These are phyloP conservation scores for Mimachlamys varia DNA, from an alignment of 2,888 invertebrate genomes.

Conservation along the genomic window DNA sequence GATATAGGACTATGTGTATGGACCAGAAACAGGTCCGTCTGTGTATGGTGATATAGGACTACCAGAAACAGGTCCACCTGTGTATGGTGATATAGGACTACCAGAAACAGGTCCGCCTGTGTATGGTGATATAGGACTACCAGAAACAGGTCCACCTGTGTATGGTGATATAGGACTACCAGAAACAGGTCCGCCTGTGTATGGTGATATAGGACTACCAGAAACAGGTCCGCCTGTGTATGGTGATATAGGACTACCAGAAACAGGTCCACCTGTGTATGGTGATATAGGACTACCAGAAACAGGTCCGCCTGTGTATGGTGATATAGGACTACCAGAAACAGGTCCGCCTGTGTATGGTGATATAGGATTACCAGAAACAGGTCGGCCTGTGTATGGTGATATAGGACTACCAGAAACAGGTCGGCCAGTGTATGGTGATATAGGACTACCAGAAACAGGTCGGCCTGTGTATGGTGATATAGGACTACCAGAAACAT, in stretches of 20 bases:
- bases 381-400: slow-evolving; percentile 73
- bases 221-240: slow-evolving; percentile 71
- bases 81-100: slow-evolving; percentile 70
- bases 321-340: slow-evolving; percentile 59
- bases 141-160: slow-evolving; percentile 71
- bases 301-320: slow-evolving; percentile 73
- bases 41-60: too few relatives aligned
- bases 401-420: slow-evolving; percentile 56
- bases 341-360: slow-evolving; percentile 65
- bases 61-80: slow-evolving; percentile 70
- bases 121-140: too few relatives aligned
- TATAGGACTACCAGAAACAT: slow-evolving; percentile 55
- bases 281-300: too few relatives aligned
- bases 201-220: too few relatives aligned
- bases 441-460: too few relatives aligned
- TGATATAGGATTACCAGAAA: too few relatives aligned
- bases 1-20: slow-evolving; percentile 63
- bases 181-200: slow-evolving; percentile 54
- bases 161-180: slow-evolving; percentile 66
- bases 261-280: slow-evolving; percentile 63
- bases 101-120: slow-evolving; percentile 48
- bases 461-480: slow-evolving; percentile 72
- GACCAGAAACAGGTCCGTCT: slow-evolving; percentile 42
- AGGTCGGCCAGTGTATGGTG: too few relatives aligned
- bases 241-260: slow-evolving; percentile 64